Conservation (phyloP, 2,888 invertebrate genomes). For the Halictus ligatus region DNA sequence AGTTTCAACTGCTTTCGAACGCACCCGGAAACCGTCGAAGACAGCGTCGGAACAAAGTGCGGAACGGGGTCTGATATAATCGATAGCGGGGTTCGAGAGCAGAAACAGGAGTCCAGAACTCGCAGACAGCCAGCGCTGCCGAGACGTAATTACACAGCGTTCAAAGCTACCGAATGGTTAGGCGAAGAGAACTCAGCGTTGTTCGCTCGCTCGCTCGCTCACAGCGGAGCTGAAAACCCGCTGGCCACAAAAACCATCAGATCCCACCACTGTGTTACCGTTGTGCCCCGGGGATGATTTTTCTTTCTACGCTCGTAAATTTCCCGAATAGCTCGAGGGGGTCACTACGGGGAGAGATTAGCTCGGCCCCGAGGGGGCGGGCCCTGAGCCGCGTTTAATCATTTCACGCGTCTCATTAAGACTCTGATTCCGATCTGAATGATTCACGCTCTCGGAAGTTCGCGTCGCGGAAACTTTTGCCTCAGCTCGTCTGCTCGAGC, state of each 20-base stretch:
- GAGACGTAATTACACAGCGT: conserved; percentile 65
- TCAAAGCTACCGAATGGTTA: conserved; percentile 71
- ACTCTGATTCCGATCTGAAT: not conserved
- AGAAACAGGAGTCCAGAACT: conserved; percentile 55
- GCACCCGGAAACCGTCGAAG: not conserved
- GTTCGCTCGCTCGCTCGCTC: conserved; percentile 33
- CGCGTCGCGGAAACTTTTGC: not conserved
- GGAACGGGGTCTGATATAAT: conserved; percentile 31
- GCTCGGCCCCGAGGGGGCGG: not conserved
- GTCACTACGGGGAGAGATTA: not conserved
- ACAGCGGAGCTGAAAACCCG: conserved; percentile 15
- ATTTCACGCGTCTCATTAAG: not conserved
- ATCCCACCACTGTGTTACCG: not conserved
- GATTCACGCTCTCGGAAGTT: conserved; percentile 9
- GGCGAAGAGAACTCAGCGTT: conserved; percentile 50
- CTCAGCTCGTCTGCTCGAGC: not conserved
- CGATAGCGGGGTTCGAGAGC: conserved; percentile 40
- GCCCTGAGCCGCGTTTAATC: not conserved
- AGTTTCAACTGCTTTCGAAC: conserved; percentile 3
- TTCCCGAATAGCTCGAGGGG: not conserved
- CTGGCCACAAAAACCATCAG: not conserved
- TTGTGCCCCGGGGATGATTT: not conserved
- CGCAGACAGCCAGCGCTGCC: conserved; percentile 24
- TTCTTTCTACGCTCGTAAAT: not conserved
- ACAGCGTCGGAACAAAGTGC: not conserved